These are phyloP conservation scores for Tribolium madens DNA, from an alignment of 1,140 invertebrate genomes.

Conservation along the genomic window DNA sequence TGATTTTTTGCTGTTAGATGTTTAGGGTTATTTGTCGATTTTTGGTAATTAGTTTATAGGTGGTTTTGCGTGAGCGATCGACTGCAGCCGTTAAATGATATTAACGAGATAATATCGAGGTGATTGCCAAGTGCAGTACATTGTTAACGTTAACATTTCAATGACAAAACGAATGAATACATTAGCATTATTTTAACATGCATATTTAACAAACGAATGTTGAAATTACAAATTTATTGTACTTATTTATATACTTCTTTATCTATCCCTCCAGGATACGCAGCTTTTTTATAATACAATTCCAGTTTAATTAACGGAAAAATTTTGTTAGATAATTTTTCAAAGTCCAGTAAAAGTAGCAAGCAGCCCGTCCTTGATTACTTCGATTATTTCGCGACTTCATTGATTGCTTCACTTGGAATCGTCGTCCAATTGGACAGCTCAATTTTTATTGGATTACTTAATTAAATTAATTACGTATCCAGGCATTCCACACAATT, in stretches of 20 bases:
- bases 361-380: not conserved
- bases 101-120: constrained; percentile 54
- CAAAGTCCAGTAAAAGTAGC: constrained; percentile 13
- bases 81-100: constrained; percentile 44
- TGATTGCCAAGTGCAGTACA: constrained; percentile 59
- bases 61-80: not conserved
- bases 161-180: constrained; percentile 57
- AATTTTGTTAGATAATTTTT: constrained; percentile 5
- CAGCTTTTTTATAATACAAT: not conserved
- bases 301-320: constrained; percentile 32
- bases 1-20: too few relatives aligned
- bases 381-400: not conserved
- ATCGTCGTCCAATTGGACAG: constrained; percentile 5
- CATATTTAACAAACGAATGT: constrained; percentile 47
- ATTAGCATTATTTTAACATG: constrained; percentile 55
- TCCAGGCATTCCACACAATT: not conserved
- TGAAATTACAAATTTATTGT: constrained; percentile 44
- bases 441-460: constrained; percentile 45
- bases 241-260: constrained; percentile 22
- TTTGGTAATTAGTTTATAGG: not conserved
- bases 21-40: not conserved
- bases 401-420: constrained; percentile 13
- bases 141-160: constrained; percentile 58
- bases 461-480: constrained; percentile 43
- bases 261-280: constrained; percentile 32